Conservation (phyloP, 1,140 invertebrate genomes). For the Drosophila miranda region DNA sequence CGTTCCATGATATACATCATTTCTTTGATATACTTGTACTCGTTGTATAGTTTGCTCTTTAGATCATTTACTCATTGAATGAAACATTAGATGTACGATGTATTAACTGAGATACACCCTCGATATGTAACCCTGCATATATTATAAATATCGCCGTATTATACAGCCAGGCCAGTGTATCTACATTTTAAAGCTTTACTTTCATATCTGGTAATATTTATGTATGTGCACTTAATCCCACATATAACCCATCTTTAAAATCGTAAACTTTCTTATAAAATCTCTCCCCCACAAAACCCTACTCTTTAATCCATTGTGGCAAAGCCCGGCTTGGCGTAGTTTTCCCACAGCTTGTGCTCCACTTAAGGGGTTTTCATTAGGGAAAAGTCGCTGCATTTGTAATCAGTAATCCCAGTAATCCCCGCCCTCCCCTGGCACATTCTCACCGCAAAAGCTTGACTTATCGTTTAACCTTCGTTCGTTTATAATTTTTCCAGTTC, state of each 20-base stretch:
- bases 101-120: too few relatives aligned
- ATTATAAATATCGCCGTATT: too few relatives aligned
- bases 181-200: not conserved
- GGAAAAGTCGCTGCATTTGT: slow-evolving; percentile 32
- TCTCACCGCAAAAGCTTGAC: slow-evolving; percentile 49
- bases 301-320: slow-evolving; percentile 8
- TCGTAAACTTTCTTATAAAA: slow-evolving; percentile 2
- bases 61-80: too few relatives aligned
- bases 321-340: not conserved
- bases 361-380: slow-evolving; percentile 39
- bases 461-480: slow-evolving; percentile 56
- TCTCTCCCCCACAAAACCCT: not conserved
- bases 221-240: too few relatives aligned
- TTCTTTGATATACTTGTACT: too few relatives aligned
- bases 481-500: slow-evolving; percentile 40
- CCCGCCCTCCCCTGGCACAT: slow-evolving; percentile 3
- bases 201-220: too few relatives aligned
- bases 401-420: slow-evolving; percentile 13
- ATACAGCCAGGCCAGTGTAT: not conserved
- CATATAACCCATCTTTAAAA: too few relatives aligned
- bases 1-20: too few relatives aligned
- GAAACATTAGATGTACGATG: too few relatives aligned
- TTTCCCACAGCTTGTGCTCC: slow-evolving; percentile 40
- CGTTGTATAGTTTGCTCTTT: too few relatives aligned
- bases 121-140: too few relatives aligned